These are phyloP conservation scores for Champsocephalus esox DNA, from an alignment of 2,797 vertebrate genomes.

Conservation along the genomic window DNA sequence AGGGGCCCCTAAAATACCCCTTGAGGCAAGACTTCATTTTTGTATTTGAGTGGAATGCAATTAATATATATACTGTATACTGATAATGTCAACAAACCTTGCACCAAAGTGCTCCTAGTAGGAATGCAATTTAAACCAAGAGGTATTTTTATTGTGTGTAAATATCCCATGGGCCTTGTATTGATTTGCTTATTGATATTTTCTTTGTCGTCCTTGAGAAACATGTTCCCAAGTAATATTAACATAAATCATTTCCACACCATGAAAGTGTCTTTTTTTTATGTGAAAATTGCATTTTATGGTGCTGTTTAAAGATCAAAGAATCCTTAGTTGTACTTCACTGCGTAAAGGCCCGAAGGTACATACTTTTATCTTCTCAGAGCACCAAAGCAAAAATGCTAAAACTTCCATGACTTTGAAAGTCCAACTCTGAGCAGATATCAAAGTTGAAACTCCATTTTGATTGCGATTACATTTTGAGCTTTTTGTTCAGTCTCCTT, in stretches of 20 bases:
- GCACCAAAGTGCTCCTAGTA: not conserved
- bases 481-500: constrained; percentile 2
- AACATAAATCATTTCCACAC: not conserved
- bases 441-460: not conserved
- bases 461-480: not conserved
- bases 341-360: not conserved
- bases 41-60: not conserved
- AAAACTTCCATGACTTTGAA: constrained; percentile 12
- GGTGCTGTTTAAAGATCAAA: constrained; percentile 13
- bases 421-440: not conserved
- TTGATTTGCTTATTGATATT: not conserved
- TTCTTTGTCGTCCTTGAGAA: not conserved
- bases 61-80: not conserved
- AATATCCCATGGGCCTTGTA: not conserved
- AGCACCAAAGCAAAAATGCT: not conserved
- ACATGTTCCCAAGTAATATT: not conserved
- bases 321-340: not conserved
- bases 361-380: not conserved
- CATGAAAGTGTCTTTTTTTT: not conserved
- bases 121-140: not conserved
- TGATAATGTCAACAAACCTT: not conserved
- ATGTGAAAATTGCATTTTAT: constrained; percentile 3
- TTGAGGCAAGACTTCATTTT: not conserved
- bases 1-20: too few species aligned
- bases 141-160: not conserved